Evolutionary conservation across 2,113 vertebrate species (phyloP).

Genomic region (Ailuropoda melanoleuca): DNA sequence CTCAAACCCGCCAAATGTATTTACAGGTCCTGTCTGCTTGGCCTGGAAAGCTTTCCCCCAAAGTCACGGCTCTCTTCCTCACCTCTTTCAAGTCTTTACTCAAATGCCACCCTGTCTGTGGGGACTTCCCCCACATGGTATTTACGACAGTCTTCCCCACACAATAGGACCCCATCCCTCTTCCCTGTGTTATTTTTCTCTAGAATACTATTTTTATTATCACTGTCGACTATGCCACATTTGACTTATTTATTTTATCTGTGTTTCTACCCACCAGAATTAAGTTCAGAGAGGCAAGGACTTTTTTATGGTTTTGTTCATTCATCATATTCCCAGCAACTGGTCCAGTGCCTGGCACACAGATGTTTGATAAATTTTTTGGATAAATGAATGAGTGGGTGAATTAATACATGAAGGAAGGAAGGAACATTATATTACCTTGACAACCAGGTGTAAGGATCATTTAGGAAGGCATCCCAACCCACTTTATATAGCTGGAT

Average conservation of each 20-base stretch:
- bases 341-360: neutral
- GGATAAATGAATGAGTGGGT: neutral
- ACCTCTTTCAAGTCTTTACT: neutral
- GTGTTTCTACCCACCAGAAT: neutral
- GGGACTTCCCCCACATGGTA: neutral
- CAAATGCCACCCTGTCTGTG: neutral
- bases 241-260: neutral
- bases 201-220: neutral
- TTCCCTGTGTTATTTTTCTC: neutral
- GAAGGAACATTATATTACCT: neutral
- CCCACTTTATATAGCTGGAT: no score
- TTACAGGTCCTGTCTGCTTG: neutral
- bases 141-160: neutral
- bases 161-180: neutral
- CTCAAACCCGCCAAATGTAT: neutral
- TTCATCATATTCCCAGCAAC: neutral
- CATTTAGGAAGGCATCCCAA: neutral
- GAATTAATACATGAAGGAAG: neutral
- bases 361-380: neutral
- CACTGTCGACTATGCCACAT: no score
- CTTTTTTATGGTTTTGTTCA: neutral
- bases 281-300: neutral
- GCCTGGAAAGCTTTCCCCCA: neutral
- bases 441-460: neutral
- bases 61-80: neutral